phyloP scores from a whole-genome alignment of 2,888 invertebrate genomes.

The Idaea biselata region DNA sequence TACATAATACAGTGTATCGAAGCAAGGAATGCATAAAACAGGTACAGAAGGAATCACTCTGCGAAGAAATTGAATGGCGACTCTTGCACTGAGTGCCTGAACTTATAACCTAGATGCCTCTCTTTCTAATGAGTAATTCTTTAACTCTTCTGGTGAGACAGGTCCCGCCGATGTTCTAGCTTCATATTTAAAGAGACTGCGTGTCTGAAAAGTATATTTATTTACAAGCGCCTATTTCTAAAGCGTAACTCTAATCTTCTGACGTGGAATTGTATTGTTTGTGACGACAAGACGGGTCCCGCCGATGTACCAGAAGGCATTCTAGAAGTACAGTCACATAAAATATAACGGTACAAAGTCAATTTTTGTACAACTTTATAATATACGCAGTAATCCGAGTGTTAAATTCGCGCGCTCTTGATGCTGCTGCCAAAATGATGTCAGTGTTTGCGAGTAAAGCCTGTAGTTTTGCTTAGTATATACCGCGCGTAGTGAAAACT shows the following conservation, averaged over 20 bases:
- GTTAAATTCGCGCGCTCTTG: slow-evolving; percentile 5
- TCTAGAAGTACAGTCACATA: not conserved
- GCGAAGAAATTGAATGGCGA: not conserved
- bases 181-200: not conserved
- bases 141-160: not conserved
- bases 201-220: not conserved
- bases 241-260: not conserved
- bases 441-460: slow-evolving; percentile 19
- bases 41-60: not conserved
- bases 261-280: not conserved
- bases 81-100: too few species aligned
- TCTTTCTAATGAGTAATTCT: not conserved
- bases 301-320: not conserved
- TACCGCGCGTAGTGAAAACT: slow-evolving; percentile 13
- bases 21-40: not conserved
- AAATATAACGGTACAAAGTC: not conserved
- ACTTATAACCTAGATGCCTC: too few species aligned
- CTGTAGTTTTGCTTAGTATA: slow-evolving; percentile 12
- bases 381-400: not conserved
- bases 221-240: not conserved
- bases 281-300: not conserved
- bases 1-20: not conserved
- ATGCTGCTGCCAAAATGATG: slow-evolving; percentile 31
- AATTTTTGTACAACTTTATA: not conserved
- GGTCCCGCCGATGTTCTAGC: not conserved